These are phyloP conservation scores for Rhyzopertha dominica DNA, from an alignment of 1,140 invertebrate genomes.

Conservation along the genomic window DNA sequence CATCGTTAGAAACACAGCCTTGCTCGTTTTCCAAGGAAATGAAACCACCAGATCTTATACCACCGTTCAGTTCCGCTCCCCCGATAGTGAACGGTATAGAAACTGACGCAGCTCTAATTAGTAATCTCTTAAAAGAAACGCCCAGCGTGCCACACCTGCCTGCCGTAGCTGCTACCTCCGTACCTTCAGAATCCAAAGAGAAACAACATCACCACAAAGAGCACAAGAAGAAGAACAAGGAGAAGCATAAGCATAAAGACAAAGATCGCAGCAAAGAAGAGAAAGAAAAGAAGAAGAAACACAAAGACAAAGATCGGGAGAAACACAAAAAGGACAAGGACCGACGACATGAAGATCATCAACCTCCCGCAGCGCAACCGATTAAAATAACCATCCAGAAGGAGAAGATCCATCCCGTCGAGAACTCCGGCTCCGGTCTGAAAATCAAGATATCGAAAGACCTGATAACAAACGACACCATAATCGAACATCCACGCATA, in stretches of 20 bases:
- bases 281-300: constrained; percentile 56
- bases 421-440: constrained; percentile 41
- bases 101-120: constrained; percentile 40
- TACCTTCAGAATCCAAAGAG: constrained; percentile 37
- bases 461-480: constrained; percentile 47
- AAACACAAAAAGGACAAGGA: constrained; percentile 53
- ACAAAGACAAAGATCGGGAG: constrained; percentile 56
- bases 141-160: constrained; percentile 30
- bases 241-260: constrained; percentile 63
- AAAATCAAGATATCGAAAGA: constrained; percentile 65
- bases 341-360: constrained; percentile 53
- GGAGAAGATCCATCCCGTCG: constrained; percentile 50
- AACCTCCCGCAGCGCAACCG: constrained; percentile 41
- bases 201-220: constrained; percentile 50
- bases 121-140: constrained; percentile 40
- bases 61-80: constrained; percentile 35
- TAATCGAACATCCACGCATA: constrained; percentile 22
- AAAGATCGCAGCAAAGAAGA: constrained; percentile 53
- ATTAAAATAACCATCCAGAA: constrained; percentile 66
- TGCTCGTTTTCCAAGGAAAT: constrained; percentile 38
- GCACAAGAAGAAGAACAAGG: constrained; percentile 60
- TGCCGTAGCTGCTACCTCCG: constrained; percentile 18
- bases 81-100: constrained; percentile 40
- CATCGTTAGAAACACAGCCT: constrained; percentile 2
- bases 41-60: constrained; percentile 42